Evolutionary conservation across 2,797 vertebrate species (phyloP).

Genomic region (Spheniscus humboldti): DNA sequence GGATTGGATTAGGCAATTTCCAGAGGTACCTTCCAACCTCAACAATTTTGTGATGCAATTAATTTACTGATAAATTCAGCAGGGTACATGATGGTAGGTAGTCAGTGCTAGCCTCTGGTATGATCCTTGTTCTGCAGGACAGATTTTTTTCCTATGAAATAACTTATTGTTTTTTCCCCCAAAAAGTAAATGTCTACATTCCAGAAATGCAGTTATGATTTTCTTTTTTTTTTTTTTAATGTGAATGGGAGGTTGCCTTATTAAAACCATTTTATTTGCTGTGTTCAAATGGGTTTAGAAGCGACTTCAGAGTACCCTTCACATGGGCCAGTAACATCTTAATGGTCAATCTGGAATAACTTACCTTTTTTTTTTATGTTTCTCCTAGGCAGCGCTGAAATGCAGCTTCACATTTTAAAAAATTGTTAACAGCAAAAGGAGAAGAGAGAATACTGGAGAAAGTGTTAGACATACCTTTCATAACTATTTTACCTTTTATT

Average conservation of each 20-base stretch:
- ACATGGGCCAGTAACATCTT: neutral
- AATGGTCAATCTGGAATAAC: neutral
- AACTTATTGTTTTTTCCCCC: rapidly evolving
- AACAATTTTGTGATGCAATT: neutral
- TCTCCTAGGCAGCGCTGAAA: neutral
- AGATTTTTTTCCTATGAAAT: neutral
- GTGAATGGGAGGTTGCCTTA: neutral
- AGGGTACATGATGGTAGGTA: neutral
- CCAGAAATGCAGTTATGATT: neutral
- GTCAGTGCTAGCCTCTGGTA: neutral
- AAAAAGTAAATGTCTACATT: neutral
- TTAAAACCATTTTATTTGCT: neutral
- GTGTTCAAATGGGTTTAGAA: neutral
- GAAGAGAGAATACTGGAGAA: neutral
- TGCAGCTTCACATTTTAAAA: neutral
- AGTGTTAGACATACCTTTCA: neutral
- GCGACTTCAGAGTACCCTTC: neutral
- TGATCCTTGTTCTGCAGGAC: neutral
- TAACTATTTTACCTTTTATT: neutral
- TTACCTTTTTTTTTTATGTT: neutral
- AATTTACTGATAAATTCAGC: neutral
- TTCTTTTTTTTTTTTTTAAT: neutral
- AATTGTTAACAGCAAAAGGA: neutral
- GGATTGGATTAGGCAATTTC: neutral
- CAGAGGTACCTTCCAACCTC: neutral